Percentiles rank a stretch among this genome's conserved stretches.
phyloP scores from a whole-genome alignment of 2,113 vertebrate species.

The Scolopax mira region DNA sequence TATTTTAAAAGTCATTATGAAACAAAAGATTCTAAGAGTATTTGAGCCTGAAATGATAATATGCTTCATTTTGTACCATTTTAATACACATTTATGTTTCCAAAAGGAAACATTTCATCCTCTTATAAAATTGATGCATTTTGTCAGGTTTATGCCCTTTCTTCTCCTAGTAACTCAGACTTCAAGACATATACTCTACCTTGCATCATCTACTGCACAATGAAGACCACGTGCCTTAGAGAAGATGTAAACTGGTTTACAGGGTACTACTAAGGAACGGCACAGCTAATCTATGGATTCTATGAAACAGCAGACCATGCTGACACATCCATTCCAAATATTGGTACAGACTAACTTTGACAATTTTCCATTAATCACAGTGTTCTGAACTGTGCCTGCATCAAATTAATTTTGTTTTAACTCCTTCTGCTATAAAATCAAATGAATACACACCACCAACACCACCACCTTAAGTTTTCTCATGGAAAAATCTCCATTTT shows the following conservation, averaged over 20 bases:
- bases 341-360: fast-evolving
- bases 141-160: neutral
- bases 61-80: neutral
- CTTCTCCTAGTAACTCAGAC: neutral
- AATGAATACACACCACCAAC: neutral
- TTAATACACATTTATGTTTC: neutral
- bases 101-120: neutral
- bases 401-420: neutral
- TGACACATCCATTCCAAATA: neutral
- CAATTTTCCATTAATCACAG: neutral
- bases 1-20: neutral
- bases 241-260: neutral
- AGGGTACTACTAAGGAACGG: neutral
- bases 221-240: neutral
- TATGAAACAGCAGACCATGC: neutral
- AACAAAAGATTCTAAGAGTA: slow-evolving; percentile 6
- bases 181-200: neutral
- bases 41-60: neutral
- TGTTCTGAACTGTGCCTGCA: neutral
- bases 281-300: neutral
- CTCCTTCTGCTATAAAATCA: neutral
- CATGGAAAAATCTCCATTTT: neutral
- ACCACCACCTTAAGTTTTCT: neutral
- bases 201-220: neutral
- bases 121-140: neutral